These are phyloP conservation scores for Myxocyprinus asiaticus DNA, from an alignment of 2,113 vertebrate species.

Conservation along the genomic window DNA sequence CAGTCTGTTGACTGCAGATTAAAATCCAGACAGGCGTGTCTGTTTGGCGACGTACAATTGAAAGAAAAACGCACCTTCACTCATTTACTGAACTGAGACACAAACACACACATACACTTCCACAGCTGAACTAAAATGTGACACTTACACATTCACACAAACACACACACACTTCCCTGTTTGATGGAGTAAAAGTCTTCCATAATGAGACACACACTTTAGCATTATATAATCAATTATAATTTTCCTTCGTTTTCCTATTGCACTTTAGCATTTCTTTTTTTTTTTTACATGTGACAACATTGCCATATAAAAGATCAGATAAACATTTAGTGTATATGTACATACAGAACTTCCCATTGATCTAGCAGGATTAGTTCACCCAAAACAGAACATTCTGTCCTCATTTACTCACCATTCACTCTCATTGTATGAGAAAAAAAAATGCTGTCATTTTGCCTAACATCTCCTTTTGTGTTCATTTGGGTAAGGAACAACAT, in stretches of 20 bases:
- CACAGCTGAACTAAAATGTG: neutral
- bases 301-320: slow-evolving; percentile 70
- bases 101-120: slow-evolving; percentile 21
- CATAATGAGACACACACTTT: slow-evolving; percentile 66
- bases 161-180: slow-evolving; percentile 45
- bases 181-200: slow-evolving; percentile 62
- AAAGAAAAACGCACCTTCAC: too few relatives aligned
- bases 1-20: neutral
- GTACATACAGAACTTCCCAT: slow-evolving; percentile 69
- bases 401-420: too few relatives aligned
- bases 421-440: too few relatives aligned
- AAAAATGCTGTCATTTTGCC: too few relatives aligned
- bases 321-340: slow-evolving; percentile 63
- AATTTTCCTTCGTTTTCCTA: slow-evolving; percentile 83
- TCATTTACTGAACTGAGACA: neutral
- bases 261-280: slow-evolving; percentile 89
- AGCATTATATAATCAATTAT: slow-evolving; percentile 35
- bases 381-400: too few relatives aligned
- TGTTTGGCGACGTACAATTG: neutral
- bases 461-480: too few relatives aligned
- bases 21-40: slow-evolving; percentile 16
- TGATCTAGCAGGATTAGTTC: slow-evolving; percentile 38
- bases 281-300: slow-evolving; percentile 74
- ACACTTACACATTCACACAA: neutral
- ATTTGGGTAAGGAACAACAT: too few relatives aligned